Conservation (phyloP, 30 jellyfish, hydroid and myxozoan genomes). For the Haliclystus octoradiatus region DNA sequence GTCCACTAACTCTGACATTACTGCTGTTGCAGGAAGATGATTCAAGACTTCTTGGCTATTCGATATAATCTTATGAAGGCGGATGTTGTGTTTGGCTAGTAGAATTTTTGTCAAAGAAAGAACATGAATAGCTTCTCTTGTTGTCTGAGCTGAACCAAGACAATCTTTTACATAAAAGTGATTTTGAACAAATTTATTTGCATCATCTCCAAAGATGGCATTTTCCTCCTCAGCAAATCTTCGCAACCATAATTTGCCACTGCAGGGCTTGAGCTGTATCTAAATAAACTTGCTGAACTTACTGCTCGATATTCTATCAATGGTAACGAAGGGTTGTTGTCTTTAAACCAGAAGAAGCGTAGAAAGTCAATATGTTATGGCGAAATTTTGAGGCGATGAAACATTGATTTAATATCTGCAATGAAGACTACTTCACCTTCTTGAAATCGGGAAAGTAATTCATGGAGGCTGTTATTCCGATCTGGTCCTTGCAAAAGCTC, state of each 20-base stretch:
- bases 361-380: slow-evolving; percentile 27
- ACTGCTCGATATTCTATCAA: slow-evolving; percentile 26
- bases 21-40: slow-evolving; percentile 13
- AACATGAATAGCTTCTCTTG: slow-evolving; percentile 16
- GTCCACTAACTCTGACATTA: slow-evolving; percentile 7
- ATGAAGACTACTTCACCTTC: slow-evolving; percentile 35
- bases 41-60: slow-evolving; percentile 22
- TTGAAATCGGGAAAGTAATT: slow-evolving; percentile 30
- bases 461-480: slow-evolving; percentile 32
- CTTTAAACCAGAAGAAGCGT: slow-evolving; percentile 44
- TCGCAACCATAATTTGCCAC: slow-evolving; percentile 15
- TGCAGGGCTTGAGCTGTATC: slow-evolving; percentile 22
- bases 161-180: slow-evolving; percentile 42
- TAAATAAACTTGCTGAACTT: slow-evolving; percentile 37
- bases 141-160: slow-evolving; percentile 10
- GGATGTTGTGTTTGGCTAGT: slow-evolving; percentile 20
- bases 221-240: slow-evolving; percentile 26
- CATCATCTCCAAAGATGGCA: slow-evolving; percentile 19
- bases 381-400: slow-evolving; percentile 19
- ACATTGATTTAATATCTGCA: slow-evolving; percentile 45
- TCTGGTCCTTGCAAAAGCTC: slow-evolving; percentile 43
- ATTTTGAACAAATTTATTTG: slow-evolving; percentile 10
- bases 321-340: slow-evolving; percentile 14
- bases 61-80: slow-evolving; percentile 12
- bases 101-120: background rate